A percentile compares a stretch with the other conserved stretches of the same genome.
Conservation (phyloP, 2,888 invertebrate species). For the Drosophila austrosaltans region DNA sequence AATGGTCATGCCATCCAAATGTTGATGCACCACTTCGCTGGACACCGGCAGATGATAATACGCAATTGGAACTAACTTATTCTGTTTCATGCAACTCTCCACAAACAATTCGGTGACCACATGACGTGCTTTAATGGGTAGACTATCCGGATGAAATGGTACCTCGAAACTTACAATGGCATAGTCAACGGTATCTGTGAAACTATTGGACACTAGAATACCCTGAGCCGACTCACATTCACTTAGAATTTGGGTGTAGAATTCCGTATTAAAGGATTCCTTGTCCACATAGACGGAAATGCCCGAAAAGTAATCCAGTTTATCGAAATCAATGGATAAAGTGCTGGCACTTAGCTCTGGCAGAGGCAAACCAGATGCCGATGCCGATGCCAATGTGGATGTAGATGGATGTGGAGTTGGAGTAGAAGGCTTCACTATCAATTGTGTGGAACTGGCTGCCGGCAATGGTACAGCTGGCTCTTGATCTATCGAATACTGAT, state of each 20-base stretch:
- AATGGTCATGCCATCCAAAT: constrained; percentile 89
- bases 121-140: constrained; percentile 76
- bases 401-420: background rate
- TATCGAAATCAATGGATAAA: constrained; percentile 79
- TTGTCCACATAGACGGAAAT: constrained; percentile 83
- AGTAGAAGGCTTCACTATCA: constrained; percentile 20
- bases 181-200: constrained; percentile 86
- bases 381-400: background rate
- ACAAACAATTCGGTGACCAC: constrained; percentile 82
- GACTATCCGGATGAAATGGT: constrained; percentile 57
- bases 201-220: constrained; percentile 84
- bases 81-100: constrained; percentile 84
- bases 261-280: constrained; percentile 83
- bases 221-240: constrained; percentile 86
- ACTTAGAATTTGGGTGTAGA: constrained; percentile 82
- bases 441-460: constrained; percentile 70
- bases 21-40: constrained; percentile 83
- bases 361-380: constrained; percentile 9
- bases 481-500: constrained; percentile 80
- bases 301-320: constrained; percentile 79
- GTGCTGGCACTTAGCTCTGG: constrained; percentile 72
- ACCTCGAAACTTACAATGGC: constrained; percentile 86
- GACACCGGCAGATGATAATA: constrained; percentile 90
- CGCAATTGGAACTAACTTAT: constrained; percentile 85
- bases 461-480: constrained; percentile 69